These are phyloP conservation scores for Eustalomyia histrio DNA, from an alignment of 2,888 invertebrate genomes.

Conservation along the genomic window DNA sequence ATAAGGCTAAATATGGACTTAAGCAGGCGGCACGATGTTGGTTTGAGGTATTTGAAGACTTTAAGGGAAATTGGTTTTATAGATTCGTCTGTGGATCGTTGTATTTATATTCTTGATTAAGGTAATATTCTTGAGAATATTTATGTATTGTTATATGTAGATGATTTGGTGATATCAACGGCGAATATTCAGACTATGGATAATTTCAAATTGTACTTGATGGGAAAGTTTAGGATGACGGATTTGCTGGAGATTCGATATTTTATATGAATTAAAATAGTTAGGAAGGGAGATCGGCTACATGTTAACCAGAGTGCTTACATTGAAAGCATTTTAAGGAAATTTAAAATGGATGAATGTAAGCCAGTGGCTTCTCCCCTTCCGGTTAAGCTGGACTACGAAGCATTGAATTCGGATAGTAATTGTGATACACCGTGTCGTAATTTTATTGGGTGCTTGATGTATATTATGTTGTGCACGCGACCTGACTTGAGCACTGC, in stretches of 20 bases:
- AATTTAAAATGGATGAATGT: slow-evolving; percentile 40
- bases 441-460: slow-evolving; percentile 58
- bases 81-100: slow-evolving; percentile 40
- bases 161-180: slow-evolving; percentile 67
- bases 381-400: too few species aligned
- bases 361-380: slow-evolving; percentile 9
- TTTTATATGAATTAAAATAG: slow-evolving; percentile 57
- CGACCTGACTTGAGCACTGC: slow-evolving; percentile 52
- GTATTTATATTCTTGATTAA: slow-evolving; percentile 62
- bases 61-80: slow-evolving; percentile 59
- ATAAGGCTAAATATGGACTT: slow-evolving; percentile 56
- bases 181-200: slow-evolving; percentile 54
- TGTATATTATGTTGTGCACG: slow-evolving; percentile 55
- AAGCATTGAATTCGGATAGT: too few species aligned
- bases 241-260: slow-evolving; percentile 49
- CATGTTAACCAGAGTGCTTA: slow-evolving; percentile 55
- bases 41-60: slow-evolving; percentile 16
- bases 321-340: slow-evolving; percentile 43
- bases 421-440: slow-evolving; percentile 51
- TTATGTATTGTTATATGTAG: slow-evolving; percentile 52
- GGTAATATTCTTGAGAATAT: slow-evolving; percentile 60
- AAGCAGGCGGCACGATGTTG: slow-evolving; percentile 23
- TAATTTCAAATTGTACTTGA: slow-evolving; percentile 47
- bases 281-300: slow-evolving; percentile 44
- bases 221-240: slow-evolving; percentile 59